phyloP scores from a whole-genome alignment of 1,140 invertebrate genomes.

The Tetramorium alpestre region DNA sequence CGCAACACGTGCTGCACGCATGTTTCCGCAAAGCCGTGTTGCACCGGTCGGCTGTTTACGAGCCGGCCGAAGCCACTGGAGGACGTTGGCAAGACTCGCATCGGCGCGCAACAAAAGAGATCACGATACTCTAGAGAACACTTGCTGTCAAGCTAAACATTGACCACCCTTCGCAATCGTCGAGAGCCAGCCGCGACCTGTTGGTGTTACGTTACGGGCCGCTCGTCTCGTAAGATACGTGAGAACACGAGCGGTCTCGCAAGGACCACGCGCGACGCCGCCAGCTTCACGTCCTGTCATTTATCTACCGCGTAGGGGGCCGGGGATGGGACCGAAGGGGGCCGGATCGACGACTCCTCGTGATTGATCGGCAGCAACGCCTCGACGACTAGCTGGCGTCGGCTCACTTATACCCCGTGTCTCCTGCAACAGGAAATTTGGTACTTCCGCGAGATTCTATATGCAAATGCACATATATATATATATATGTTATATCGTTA shows the following conservation, averaged over 20 bases:
- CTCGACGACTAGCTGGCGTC: constrained; percentile 72
- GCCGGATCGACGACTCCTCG: constrained; percentile 69
- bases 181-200: constrained; percentile 5
- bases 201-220: constrained; percentile 71
- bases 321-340: constrained; percentile 45
- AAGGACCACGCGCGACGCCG: constrained; percentile 60
- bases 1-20: constrained; percentile 72
- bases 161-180: constrained; percentile 75
- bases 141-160: constrained; percentile 80
- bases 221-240: constrained; percentile 60
- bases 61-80: constrained; percentile 33
- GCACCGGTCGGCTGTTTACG: constrained; percentile 58
- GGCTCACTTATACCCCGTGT: constrained; percentile 31
- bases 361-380: constrained; percentile 76
- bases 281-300: constrained; percentile 66
- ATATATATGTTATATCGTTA: background rate
- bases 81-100: constrained; percentile 40
- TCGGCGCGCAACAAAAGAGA: constrained; percentile 67
- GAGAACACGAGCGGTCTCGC: constrained; percentile 62
- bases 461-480: background rate
- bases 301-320: constrained; percentile 67
- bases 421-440: constrained; percentile 64
- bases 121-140: constrained; percentile 65
- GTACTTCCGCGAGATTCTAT: constrained; percentile 46
- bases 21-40: constrained; percentile 64